Conservation (phyloP, 1,140 invertebrate genomes). For the Whitmania pigra region DNA sequence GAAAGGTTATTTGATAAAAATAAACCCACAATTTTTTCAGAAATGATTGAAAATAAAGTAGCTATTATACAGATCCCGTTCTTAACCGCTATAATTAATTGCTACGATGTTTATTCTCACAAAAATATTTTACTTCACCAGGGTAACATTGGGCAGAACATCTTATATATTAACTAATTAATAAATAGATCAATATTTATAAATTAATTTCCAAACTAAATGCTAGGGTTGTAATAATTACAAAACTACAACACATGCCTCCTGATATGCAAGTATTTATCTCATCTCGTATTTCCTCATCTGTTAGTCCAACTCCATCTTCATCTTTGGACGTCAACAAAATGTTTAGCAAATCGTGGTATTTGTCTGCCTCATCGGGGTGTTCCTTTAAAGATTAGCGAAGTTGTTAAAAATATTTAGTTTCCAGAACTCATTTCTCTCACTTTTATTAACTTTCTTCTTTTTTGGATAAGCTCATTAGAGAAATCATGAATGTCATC, state of each 20-base stretch:
- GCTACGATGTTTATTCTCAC: no score
- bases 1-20: no score
- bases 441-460: neutral
- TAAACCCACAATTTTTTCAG: no score
- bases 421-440: neutral
- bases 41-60: no score
- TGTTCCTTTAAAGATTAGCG: neutral
- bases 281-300: constrained; percentile 29
- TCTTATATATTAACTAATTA: no score
- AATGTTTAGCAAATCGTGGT: constrained; percentile 21
- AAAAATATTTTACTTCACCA: no score
- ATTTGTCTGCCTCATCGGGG: neutral
- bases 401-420: neutral
- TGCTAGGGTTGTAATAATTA: no score
- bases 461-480: neutral
- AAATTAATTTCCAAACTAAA: no score
- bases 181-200: no score
- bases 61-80: no score
- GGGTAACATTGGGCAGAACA: no score
- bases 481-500: neutral
- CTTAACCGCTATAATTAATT: no score
- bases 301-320: constrained; percentile 22
- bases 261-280: constrained; percentile 33
- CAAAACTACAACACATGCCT: constrained; percentile 13
- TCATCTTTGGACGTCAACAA: constrained; percentile 22